These are phyloP conservation scores for Tenebrosternarchus preto DNA, from an alignment of 2,113 vertebrate genomes.

Conservation along the genomic window DNA sequence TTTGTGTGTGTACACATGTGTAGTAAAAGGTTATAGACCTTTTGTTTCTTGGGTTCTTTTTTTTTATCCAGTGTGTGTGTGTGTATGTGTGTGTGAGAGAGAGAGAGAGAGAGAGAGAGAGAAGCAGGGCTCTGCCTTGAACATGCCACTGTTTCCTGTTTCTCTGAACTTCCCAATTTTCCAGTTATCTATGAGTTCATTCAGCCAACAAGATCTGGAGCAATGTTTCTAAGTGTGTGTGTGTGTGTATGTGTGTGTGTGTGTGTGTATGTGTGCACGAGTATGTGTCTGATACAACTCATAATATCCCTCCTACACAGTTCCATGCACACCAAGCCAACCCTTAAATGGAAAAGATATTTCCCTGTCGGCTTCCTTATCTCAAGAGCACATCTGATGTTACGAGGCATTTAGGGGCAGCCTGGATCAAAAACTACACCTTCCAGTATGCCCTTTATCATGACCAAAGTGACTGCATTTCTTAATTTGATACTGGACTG, in stretches of 20 bases:
- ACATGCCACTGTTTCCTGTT: not conserved
- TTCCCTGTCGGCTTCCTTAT: slow-evolving; percentile 42
- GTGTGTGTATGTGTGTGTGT: not conserved
- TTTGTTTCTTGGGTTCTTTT: no score
- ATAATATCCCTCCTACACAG: slow-evolving; percentile 35
- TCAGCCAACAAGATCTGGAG: slow-evolving; percentile 20
- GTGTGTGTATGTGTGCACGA: no score
- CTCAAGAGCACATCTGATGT: slow-evolving; percentile 24
- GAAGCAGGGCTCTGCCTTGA: no score
- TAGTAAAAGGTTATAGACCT: no score
- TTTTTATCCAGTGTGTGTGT: not conserved
- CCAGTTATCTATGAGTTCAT: slow-evolving; percentile 19
- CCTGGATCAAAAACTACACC: slow-evolving; percentile 26
- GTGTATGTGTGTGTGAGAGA: not conserved
- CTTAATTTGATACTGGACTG: not conserved
- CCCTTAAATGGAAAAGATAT: slow-evolving; percentile 48
- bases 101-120: no score
- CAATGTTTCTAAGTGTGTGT: slow-evolving; percentile 18
- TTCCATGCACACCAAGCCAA: slow-evolving; percentile 46
- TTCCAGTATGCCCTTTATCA: slow-evolving; percentile 23
- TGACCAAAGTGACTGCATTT: not conserved
- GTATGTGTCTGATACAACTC: slow-evolving; percentile 17
- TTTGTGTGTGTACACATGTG: no score
- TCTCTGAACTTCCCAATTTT: slow-evolving; percentile 14
- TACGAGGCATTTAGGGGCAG: slow-evolving; percentile 28